Conservation (phyloP, 2,888 invertebrate species). For the Drosophila kanekoi region DNA sequence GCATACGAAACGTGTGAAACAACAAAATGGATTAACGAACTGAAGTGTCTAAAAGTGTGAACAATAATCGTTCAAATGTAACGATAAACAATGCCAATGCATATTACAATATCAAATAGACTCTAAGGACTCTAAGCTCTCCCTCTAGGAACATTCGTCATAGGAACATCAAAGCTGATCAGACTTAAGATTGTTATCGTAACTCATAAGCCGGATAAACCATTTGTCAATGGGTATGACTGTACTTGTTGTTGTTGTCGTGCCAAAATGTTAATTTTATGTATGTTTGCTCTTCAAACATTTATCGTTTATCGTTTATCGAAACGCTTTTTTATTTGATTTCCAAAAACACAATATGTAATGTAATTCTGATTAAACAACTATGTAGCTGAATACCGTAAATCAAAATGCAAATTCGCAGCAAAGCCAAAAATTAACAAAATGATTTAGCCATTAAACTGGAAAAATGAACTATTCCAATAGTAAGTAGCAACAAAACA, state of each 20-base stretch:
- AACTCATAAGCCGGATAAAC: slow-evolving; percentile 54
- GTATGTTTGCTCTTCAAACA: slow-evolving; percentile 41
- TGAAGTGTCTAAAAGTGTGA: slow-evolving; percentile 46
- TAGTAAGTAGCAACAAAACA: slow-evolving; percentile 73
- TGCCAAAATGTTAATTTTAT: slow-evolving; percentile 50
- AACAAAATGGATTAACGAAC: slow-evolving; percentile 46
- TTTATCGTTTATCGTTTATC: slow-evolving; percentile 44
- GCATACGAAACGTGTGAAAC: slow-evolving; percentile 35
- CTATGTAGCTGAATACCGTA: slow-evolving; percentile 58
- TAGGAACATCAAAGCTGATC: slow-evolving; percentile 59
- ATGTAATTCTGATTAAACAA: slow-evolving; percentile 54
- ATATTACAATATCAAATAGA: slow-evolving; percentile 19
- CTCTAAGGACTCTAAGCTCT: slow-evolving; percentile 44
- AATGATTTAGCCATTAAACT: slow-evolving; percentile 77
- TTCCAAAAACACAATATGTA: slow-evolving; percentile 42
- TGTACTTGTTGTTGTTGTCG: slow-evolving; percentile 65
- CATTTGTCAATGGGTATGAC: slow-evolving; percentile 62
- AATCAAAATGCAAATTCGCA: slow-evolving; percentile 66
- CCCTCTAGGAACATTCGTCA: slow-evolving; percentile 53
- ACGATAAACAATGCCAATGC: not conserved
- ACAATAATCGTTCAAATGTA: slow-evolving; percentile 11
- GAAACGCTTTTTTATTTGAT: slow-evolving; percentile 44
- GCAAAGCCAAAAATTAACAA: slow-evolving; percentile 68
- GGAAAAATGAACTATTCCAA: slow-evolving; percentile 77
- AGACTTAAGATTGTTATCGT: slow-evolving; percentile 57